Conservation (phyloP, 2,113 vertebrate genomes). For the Entelurus aequoreus region DNA sequence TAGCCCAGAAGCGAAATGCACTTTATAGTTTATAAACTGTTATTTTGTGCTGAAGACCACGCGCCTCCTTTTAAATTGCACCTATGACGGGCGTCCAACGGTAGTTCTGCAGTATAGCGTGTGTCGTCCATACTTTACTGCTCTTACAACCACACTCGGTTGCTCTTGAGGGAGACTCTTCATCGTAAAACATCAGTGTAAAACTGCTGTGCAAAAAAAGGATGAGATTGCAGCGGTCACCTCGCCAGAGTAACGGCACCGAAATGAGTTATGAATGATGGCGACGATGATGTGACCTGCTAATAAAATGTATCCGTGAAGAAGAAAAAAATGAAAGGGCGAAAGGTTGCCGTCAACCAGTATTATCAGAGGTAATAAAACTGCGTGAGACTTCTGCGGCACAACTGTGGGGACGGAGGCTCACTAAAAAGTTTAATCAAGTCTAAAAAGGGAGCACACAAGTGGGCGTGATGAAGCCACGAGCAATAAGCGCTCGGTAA, state of each 20-base stretch:
- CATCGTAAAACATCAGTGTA: slow-evolving; percentile 10
- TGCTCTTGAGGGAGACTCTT: slow-evolving; percentile 26
- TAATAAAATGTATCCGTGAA: slow-evolving; percentile 15
- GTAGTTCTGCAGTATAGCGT: background rate
- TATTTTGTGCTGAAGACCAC: no score
- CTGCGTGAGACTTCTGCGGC: slow-evolving; percentile 25
- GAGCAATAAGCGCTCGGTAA: slow-evolving; percentile 32
- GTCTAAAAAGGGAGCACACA: slow-evolving; percentile 38
- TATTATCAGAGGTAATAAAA: slow-evolving; percentile 46
- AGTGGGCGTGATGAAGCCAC: slow-evolving; percentile 29
- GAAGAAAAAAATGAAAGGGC: slow-evolving; percentile 2
- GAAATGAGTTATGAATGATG: slow-evolving; percentile 25
- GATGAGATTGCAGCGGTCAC: slow-evolving; percentile 11
- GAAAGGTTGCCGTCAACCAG: slow-evolving; percentile 11
- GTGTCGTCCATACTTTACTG: slow-evolving; percentile 5
- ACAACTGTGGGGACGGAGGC: slow-evolving; percentile 45
- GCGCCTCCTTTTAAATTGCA: no score
- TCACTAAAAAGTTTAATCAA: slow-evolving; percentile 57
- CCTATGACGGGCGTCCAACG: no score
- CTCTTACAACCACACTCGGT: slow-evolving; percentile 16
- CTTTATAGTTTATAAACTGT: no score
- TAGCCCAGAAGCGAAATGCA: no score
- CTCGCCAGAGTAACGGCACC: slow-evolving; percentile 18
- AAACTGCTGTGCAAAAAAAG: slow-evolving; percentile 22
- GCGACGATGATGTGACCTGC: slow-evolving; percentile 6